phyloP scores from a whole-genome alignment of 37 sponge, comb jelly and placozoan species.

The Aplysina aerophoba region DNA sequence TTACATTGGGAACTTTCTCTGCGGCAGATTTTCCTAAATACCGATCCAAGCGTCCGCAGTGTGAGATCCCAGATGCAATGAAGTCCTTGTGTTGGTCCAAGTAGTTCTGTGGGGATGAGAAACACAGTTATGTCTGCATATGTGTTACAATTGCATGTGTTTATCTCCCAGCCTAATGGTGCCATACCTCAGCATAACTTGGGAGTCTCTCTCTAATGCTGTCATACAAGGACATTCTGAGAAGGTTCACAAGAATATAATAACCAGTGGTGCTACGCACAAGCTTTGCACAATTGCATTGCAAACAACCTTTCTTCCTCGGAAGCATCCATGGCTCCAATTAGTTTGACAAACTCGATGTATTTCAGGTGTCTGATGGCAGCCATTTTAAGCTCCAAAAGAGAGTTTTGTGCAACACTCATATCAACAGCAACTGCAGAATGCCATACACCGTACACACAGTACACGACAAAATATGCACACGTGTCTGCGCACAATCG shows the following conservation, averaged over 20 bases:
- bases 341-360: constrained; percentile 47
- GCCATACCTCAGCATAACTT: constrained; percentile 42
- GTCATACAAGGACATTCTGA: constrained; percentile 38
- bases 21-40: constrained; percentile 13
- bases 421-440: constrained; percentile 66
- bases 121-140: background rate
- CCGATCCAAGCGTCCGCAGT: constrained; percentile 47
- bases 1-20: constrained; percentile 6
- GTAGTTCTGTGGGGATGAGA: constrained; percentile 33
- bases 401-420: constrained; percentile 65
- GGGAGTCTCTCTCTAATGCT: constrained; percentile 22
- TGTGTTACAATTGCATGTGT: background rate
- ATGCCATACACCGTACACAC: no score
- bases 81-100: constrained; percentile 40
- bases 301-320: constrained; percentile 15
- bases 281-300: background rate
- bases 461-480: background rate
- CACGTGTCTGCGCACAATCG: background rate
- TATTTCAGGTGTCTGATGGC: constrained; percentile 44
- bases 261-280: background rate
- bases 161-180: no score
- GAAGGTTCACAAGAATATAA: background rate
- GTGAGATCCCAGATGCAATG: constrained; percentile 27
- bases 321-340: constrained; percentile 37
- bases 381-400: constrained; percentile 66